phyloP scores from a whole-genome alignment of 2,888 invertebrate species.

The Meloe dianella region DNA sequence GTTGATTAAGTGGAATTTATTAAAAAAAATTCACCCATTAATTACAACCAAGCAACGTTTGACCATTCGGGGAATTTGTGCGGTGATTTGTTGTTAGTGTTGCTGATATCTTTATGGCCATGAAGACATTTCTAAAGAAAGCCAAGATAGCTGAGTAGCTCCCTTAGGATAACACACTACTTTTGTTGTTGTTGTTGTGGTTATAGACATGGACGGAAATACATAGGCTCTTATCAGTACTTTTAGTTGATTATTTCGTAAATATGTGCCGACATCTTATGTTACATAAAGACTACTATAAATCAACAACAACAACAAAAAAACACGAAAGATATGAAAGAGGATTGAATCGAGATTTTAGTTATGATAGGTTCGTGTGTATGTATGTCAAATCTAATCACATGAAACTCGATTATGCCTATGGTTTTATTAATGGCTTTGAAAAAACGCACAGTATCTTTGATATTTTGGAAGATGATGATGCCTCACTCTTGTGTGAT shows the following conservation, averaged over 20 bases:
- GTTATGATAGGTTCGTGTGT: not conserved
- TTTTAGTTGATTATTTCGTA: constrained; percentile 3
- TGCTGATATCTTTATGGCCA: not conserved
- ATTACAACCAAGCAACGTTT: not conserved
- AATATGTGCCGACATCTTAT: not conserved
- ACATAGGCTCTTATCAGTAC: not conserved
- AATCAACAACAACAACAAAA: not conserved
- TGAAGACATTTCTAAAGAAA: not conserved
- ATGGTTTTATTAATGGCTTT: not conserved
- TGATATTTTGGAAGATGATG: not conserved
- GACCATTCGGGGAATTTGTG: not conserved
- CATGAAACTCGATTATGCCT: not conserved
- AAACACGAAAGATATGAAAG: not conserved
- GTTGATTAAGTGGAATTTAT: not conserved
- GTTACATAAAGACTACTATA: not conserved
- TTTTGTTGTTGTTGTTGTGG: not conserved
- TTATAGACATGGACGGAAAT: not conserved
- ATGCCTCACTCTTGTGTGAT: too few relatives aligned
- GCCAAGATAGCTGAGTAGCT: not conserved
- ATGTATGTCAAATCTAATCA: not conserved
- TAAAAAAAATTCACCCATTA: not conserved
- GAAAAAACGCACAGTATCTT: not conserved
- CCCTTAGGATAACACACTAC: not conserved
- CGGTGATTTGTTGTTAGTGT: not conserved
- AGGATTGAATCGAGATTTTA: not conserved